Evolutionary conservation across 2,797 vertebrate species (phyloP), one percentile per base, ranked within the genome.

Genomic region (Gymnothorax javanicus): DNA sequence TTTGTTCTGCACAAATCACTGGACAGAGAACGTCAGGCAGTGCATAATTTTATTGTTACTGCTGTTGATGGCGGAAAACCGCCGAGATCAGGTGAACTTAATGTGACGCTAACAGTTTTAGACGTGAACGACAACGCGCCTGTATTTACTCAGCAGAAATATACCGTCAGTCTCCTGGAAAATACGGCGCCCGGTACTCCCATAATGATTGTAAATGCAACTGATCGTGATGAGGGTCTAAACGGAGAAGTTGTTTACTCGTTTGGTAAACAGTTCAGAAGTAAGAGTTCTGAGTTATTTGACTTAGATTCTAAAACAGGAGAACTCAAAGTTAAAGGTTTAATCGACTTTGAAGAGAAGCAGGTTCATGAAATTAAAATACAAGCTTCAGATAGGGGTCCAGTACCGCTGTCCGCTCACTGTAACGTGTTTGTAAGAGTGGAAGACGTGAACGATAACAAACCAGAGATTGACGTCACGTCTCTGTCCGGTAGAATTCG

Each of bases 61-160:
- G 97, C 96, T 15, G 88, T 92, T 43, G 97, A 97, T 85, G 95
- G 96, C 27, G 97, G 96, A 0, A 96, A 95, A 86, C 96, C 96
- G 0, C 92, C 87, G 0, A 94, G 91, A 87, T 95, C 93, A 0
- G 96, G 94, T 0, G 91, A 87, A 0, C 57, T 96, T 0, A 94
- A 95, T 71, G 89, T 97, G n/a, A 87, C 90, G 0, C 82, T 97
- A 5, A 85, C 6, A 8, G 94, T 97, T 4, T 90, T 97, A 6
- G 96, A 97, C 73, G 87, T 0, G 8, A 97, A 97, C 69, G 97
- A 97, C 58, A 97, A 97, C 25, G 91, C 93, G 0, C 97, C 96
- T 0, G 79, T 93, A 2, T 97, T 96, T 87, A 92, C 86, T 79
- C 93, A 95, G 57, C 92, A 95, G 0, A 67, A 87, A 0, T 96